Evolutionary conservation across 2,797 vertebrate genomes (phyloP).

Genomic region (Adrianichthys oophorus): DNA sequence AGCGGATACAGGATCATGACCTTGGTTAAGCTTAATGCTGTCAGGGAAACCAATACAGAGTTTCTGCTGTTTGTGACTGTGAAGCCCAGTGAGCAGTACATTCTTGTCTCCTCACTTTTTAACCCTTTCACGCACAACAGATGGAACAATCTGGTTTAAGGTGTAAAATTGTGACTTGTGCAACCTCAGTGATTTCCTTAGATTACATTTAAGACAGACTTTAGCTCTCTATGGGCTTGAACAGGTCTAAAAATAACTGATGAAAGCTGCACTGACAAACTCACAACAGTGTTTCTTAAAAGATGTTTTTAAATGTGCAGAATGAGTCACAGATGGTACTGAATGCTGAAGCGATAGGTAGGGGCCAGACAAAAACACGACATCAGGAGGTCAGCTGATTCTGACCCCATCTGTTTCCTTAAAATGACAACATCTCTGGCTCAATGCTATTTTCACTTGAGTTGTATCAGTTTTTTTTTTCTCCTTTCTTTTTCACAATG

Average conservation of each 20-base stretch:
- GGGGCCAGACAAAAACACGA: conserved; percentile 1
- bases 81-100: conserved; percentile 2
- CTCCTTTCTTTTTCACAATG: conserved; percentile 7
- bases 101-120: too few relatives aligned
- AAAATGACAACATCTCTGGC: conserved; percentile 41
- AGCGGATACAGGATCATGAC: conserved; percentile 73
- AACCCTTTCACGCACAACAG: too few relatives aligned
- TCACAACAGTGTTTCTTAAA: too few relatives aligned
- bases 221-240: too few relatives aligned
- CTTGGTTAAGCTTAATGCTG: conserved; percentile 64
- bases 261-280: too few relatives aligned
- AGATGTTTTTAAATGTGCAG: not conserved
- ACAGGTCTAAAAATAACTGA: too few relatives aligned
- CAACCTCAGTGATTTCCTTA: too few relatives aligned
- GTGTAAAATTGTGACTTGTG: too few relatives aligned
- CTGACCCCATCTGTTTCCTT: conserved; percentile 4
- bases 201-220: too few relatives aligned
- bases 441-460: conserved; percentile 19
- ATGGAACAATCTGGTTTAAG: too few relatives aligned
- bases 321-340: not conserved
- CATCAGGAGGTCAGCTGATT: conserved; percentile 10
- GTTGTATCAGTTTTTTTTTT: conserved; percentile 13
- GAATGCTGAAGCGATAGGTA: not conserved
- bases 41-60: conserved; percentile 59
- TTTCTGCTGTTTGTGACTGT: conserved; percentile 31